Conservation (phyloP, 64 coral and sea anemone species). For the Pachyseris speciosa region DNA sequence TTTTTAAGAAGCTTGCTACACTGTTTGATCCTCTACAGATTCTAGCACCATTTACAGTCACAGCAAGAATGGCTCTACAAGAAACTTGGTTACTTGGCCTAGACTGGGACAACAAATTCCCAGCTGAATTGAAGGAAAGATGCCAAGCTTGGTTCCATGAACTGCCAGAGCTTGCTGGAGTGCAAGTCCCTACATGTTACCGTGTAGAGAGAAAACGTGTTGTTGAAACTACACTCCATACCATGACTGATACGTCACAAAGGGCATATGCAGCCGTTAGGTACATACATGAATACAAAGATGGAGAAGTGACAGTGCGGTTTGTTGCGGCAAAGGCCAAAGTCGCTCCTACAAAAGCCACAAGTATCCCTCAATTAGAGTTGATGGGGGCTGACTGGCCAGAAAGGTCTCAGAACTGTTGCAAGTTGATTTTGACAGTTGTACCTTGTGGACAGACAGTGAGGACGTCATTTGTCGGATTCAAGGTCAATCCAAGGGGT, state of each 20-base stretch:
- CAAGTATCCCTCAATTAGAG: slow-evolving; percentile 39
- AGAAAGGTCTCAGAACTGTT: slow-evolving; percentile 17
- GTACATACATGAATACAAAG: not conserved
- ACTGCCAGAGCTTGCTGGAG: slow-evolving; percentile 4
- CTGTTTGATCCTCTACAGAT: slow-evolving; percentile 55
- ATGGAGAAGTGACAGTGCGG: slow-evolving; percentile 2
- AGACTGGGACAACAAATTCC: slow-evolving; percentile 45
- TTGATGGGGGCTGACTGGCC: slow-evolving; percentile 47
- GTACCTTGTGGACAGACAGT: slow-evolving; percentile 62
- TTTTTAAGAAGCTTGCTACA: not conserved
- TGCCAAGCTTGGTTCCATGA: slow-evolving; percentile 28
- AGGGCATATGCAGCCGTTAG: slow-evolving; percentile 52
- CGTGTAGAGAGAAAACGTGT: not conserved
- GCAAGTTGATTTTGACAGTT: not conserved
- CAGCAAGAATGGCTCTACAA: slow-evolving; percentile 16
- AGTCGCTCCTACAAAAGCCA: slow-evolving; percentile 28
- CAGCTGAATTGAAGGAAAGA: not conserved
- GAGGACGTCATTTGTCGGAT: slow-evolving; percentile 63
- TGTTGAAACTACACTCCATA: not conserved
- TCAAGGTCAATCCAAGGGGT: slow-evolving; percentile 27
- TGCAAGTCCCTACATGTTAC: not conserved
- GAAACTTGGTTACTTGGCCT: slow-evolving; percentile 6
- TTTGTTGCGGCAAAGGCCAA: slow-evolving; percentile 44
- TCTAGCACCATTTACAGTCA: slow-evolving; percentile 14
- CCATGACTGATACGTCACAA: slow-evolving; percentile 18